Percentiles rank a stretch among this genome's conserved stretches.
Conservation (phyloP, 2,797 vertebrate genomes). For the Anabacerthia variegaticeps region DNA sequence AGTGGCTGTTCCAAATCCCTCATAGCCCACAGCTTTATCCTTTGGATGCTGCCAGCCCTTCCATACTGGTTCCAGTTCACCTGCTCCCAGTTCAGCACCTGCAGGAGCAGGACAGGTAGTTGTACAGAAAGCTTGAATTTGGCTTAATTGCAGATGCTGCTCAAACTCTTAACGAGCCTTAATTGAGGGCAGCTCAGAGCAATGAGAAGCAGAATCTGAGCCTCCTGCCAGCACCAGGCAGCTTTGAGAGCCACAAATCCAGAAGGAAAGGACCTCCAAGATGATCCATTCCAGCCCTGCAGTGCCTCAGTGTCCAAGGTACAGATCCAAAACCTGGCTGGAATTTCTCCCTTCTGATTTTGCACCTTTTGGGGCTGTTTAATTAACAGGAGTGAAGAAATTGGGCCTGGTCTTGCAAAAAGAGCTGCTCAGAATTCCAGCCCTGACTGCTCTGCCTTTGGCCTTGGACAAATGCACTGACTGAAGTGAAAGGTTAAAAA, state of each 20-base stretch:
- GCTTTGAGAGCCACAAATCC: neutral
- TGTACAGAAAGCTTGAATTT: neutral
- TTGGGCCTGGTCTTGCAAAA: neutral
- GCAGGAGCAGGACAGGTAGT: neutral
- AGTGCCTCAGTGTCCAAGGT: neutral
- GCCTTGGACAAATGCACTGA: neutral
- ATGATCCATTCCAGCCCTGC: neutral
- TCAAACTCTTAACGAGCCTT: neutral
- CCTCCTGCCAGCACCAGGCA: neutral
- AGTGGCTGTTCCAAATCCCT: neutral
- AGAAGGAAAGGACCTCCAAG: neutral
- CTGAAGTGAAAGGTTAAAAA: neutral
- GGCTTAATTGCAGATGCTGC: neutral
- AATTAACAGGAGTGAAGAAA: neutral
- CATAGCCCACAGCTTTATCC: neutral
- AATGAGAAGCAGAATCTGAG: neutral
- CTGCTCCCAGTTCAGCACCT: neutral
- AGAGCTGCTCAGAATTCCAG: neutral
- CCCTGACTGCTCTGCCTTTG: neutral
- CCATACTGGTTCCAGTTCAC: neutral
- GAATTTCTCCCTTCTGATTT: neutral
- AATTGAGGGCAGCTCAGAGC: neutral
- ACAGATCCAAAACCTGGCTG: neutral
- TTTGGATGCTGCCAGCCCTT: neutral
- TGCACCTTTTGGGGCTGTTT: neutral